Percentiles rank a stretch among this genome's conserved stretches.
phyloP scores from a whole-genome alignment of 2,888 invertebrate genomes.

The Macaria liturata region DNA sequence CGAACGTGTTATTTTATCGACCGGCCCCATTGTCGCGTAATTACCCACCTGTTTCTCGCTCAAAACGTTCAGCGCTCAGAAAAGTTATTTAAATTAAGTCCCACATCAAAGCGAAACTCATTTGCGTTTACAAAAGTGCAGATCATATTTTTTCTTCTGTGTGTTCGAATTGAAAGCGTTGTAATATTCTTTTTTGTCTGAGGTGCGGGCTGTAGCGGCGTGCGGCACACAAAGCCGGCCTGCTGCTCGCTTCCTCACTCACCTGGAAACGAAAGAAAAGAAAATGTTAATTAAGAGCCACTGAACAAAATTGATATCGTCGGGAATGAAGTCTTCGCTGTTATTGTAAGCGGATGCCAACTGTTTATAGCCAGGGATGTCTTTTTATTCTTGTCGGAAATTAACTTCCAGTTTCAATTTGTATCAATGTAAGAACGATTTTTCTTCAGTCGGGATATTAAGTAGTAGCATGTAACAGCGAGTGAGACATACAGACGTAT shows the following conservation, averaged over 20 bases:
- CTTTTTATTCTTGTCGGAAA: constrained; percentile 37
- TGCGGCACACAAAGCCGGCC: constrained; percentile 67
- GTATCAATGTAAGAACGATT: too few species aligned
- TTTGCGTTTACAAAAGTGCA: constrained; percentile 79
- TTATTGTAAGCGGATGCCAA: constrained; percentile 71
- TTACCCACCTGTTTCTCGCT: constrained; percentile 44
- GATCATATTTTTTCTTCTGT: constrained; percentile 76
- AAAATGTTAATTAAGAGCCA: constrained; percentile 82
- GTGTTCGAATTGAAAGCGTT: constrained; percentile 76
- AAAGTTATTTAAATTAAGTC: constrained; percentile 70
- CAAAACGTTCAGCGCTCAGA: constrained; percentile 44
- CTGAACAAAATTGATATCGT: constrained; percentile 79
- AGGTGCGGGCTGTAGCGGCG: constrained; percentile 44
- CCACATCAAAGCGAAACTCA: constrained; percentile 74
- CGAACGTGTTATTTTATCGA: constrained; percentile 34
- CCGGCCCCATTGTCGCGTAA: constrained; percentile 46
- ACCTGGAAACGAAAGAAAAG: constrained; percentile 82
- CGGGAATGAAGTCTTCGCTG: constrained; percentile 64
- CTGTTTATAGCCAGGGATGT: constrained; percentile 47
- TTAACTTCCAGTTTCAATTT: constrained; percentile 5
- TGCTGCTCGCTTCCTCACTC: constrained; percentile 76
- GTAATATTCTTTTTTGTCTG: constrained; percentile 78
- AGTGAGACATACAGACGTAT: constrained; percentile 8
- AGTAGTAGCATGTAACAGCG: neutral
- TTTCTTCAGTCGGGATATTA: too few species aligned